Percentiles rank a stretch among this genome's conserved stretches.
Evolutionary conservation across 2,888 invertebrate genomes (phyloP).

Genomic region (Stenchaetothrips biformis): DNA sequence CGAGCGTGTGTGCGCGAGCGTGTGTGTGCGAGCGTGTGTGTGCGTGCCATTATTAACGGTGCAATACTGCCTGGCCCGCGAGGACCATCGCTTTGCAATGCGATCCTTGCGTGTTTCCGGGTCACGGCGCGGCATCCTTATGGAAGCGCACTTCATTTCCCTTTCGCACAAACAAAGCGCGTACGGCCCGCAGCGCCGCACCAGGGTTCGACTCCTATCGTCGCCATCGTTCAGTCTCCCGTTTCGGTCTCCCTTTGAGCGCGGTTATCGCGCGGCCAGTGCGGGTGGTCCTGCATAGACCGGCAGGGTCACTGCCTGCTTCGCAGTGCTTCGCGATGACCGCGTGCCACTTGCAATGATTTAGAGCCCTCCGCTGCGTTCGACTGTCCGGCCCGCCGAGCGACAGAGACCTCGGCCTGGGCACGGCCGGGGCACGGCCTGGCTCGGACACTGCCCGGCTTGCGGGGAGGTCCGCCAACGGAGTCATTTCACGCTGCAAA

Average conservation of each 20-base stretch:
- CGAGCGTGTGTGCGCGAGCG: neutral
- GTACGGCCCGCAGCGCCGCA: too few species aligned
- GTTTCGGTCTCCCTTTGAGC: neutral
- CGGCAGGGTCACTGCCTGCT: neutral
- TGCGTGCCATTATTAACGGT: conserved; percentile 15
- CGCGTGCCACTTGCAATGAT: neutral
- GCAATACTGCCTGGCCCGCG: neutral
- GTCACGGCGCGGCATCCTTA: neutral
- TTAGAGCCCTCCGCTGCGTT: neutral
- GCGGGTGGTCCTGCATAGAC: neutral
- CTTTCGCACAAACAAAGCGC: too few species aligned
- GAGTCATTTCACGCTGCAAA: too few species aligned
- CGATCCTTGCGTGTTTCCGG: conserved; percentile 16
- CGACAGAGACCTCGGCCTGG: too few species aligned
- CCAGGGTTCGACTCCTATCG: neutral
- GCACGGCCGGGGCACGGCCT: too few species aligned
- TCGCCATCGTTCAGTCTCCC: neutral
- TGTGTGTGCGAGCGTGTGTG: neutral
- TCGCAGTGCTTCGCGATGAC: neutral
- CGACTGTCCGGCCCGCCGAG: too few species aligned
- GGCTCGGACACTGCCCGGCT: too few species aligned
- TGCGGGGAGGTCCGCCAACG: too few species aligned
- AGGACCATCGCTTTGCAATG: neutral
- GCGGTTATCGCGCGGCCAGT: neutral
- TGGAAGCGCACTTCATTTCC: too few species aligned